Base-by-base conservation (phyloP, 1,140 invertebrate genomes). In the Nixonia krombeini region DNA sequence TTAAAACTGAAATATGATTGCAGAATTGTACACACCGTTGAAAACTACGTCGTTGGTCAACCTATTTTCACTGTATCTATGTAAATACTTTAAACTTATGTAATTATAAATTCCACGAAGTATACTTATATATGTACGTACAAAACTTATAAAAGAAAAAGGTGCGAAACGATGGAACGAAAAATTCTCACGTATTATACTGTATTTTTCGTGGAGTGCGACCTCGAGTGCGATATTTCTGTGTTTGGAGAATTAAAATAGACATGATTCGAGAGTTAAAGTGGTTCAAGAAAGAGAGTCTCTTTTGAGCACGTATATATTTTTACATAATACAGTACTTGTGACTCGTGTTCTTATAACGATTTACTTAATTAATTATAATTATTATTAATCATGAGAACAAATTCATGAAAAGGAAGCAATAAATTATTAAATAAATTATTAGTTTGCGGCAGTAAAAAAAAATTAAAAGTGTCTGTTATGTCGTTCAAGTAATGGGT, bases 1-100 rank as follows among this genome's bases (percentile, higher is more conserved):
- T 33, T 33, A 13, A 12, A 33, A 33, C 10, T 12, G 12, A 10
- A 10, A 33, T n/a, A 10, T n/a, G n/a, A n/a, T n/a, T n/a, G 13
- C 28, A 33, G n/a, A 33, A 33, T 12, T 12, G 3, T 33, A 33
- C 13, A 10, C 31, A 13, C 6, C 4, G 31, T 33, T 33, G 10
- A 10, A 33, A 29, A 33, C 13, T 9, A 4, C 31, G 13, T 3
- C 6, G 31, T 33, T 26, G 47, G 33, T 50, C 38, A n/a, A 38
- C 47, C 47, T 50, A 40, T 10, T 12, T 50, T 40, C n/a, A 21
- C 35, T 50, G 47, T 50, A 50, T 17, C 25, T 26, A 29, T 50
- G 47, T 50, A 50, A 29, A 40, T 50, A 50, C 18, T 40, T 38
- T 40, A 50, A 40, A 40, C 37, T 50, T 50, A 50, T 25, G 35